phyloP scores from a whole-genome alignment of 2,888 invertebrate species.

The Sarcophaga subvicina region DNA sequence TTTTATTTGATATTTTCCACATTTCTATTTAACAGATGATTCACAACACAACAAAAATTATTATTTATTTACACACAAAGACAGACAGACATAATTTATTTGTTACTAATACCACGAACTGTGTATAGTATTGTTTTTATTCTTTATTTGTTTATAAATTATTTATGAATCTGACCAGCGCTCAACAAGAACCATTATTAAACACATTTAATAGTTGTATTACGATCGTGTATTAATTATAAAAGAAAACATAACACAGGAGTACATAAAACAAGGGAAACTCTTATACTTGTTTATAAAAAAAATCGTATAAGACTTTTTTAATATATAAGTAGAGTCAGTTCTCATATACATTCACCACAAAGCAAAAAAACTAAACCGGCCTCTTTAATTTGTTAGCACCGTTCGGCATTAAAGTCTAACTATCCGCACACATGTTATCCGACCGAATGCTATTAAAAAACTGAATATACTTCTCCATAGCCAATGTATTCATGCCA shows the following conservation, averaged over 20 bases:
- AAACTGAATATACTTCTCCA: constrained; percentile 54
- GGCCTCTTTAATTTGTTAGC: constrained; percentile 25
- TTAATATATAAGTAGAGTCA: not conserved
- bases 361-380: constrained; percentile 31
- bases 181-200: constrained; percentile 11
- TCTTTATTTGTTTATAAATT: constrained; percentile 20
- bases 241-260: constrained; percentile 16
- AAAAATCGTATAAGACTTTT: constrained; percentile 17
- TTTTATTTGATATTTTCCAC: constrained; percentile 46
- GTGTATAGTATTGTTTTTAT: constrained; percentile 8
- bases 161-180: constrained; percentile 28
- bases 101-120: constrained; percentile 52
- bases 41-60: constrained; percentile 64
- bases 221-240: constrained; percentile 51
- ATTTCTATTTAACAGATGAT: constrained; percentile 67
- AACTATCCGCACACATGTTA: constrained; percentile 52
- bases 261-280: constrained; percentile 16
- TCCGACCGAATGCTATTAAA: constrained; percentile 52
- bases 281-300: constrained; percentile 41
- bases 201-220: constrained; percentile 29
- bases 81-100: constrained; percentile 12
- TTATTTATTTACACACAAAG: constrained; percentile 32
- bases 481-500: constrained; percentile 14
- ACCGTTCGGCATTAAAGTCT: constrained; percentile 6
- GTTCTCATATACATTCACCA: no score